Evolutionary conservation across 2,797 vertebrate genomes (phyloP), one percentile per base, ranked within the genome.

Genomic region (Serranus cabrilla): DNA sequence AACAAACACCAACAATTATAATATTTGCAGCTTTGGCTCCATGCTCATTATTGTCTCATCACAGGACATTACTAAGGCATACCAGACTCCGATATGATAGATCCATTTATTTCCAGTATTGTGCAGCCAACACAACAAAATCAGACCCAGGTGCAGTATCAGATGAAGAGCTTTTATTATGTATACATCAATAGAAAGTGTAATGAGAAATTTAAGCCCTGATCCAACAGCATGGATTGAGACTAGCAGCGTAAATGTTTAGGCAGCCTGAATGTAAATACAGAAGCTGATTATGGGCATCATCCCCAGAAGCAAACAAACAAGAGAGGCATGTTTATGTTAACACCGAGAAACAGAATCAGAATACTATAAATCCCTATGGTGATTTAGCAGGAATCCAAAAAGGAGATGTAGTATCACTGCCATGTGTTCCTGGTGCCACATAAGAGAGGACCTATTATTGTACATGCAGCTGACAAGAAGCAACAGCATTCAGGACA

Each of bases 141-240:
- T 80, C 72, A 81, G 71, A 61, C 71, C 65, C 87, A 90, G 82
- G 82, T 88, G 89, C 73, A 16, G 68, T 65, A 74, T 81, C 68
- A 78, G 82, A 88, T 77, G 34, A 74, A 61, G 40, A 61, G 77
- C 43, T 83, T 81, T 76, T 76, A 84, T 82, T 80, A 52, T 80
- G 78, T 71, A 21, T 73, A 76, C 72, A 76, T 86, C 85, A 83
- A 82, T 72, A 54, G 77, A 72, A 82, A 77, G 39, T 58, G 76
- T 87, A 87, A 88, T 83, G 77, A 81, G 78, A 78, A 75, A 78
- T 87, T 82, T 71, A 76, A 82, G 45, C 47, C 61, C 71, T 54
- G 50, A 73, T 81, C 73, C 58, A 40, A 63, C 56, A 59, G 62
- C 70, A 54, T 59, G 57, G 66, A 70, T 58, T 23, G 34, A 66